Base-by-base conservation (phyloP, 2,797 vertebrate genomes). In the Oreonectes daqikongensis region DNA sequence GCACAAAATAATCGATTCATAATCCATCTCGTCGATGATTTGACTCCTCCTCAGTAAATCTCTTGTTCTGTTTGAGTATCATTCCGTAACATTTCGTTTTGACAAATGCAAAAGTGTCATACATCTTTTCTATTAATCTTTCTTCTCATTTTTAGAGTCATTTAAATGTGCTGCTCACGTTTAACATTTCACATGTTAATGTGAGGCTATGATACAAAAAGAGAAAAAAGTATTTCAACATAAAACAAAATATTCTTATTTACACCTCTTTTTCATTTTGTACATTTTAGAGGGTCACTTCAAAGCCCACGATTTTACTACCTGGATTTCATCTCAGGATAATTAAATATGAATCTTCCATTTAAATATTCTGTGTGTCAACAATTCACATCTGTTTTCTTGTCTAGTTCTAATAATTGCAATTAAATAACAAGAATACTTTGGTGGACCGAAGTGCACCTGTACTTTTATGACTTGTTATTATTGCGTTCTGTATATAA, bases 191-290 rank as follows among this genome's bases (percentile, higher is more conserved):
- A 73, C 85, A 80, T 82, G 80, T 81, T 83, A 84, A 78, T 82
- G 81, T 86, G 83, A 44, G 79, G 83, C 79, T 85, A 78, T 46
- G 42, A 63, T 81, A 80, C 74, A 82, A 40, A 81, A 71, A 69
- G 78, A 68, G 81, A 40, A 59, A 69, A 73, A 79, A 79, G 72
- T 55, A 57, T 79, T 88, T 75, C 86, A 87, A 88, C 85, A 91
- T 92, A 91, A 90, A 88, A 87, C 84, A 91, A 92, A 91, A 91
- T 92, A 90, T 90, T 92, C 89, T 90, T 93, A 93, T 93, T 88
- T 93, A 93, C 92, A 94, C 64, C 79, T 81, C 82, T 79, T 84
- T 35, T 42, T 38, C 38, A 44, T n/a, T 75, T 55, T 81, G 69
- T 77, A 77, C 79, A 77, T 77, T 77, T 61, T 55, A 80, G 60